A percentile compares a stretch with the other conserved stretches of the same genome.
These are phyloP conservation scores for Microtus oregoni DNA, from an alignment of 2,113 vertebrate species.

Conservation along the genomic window DNA sequence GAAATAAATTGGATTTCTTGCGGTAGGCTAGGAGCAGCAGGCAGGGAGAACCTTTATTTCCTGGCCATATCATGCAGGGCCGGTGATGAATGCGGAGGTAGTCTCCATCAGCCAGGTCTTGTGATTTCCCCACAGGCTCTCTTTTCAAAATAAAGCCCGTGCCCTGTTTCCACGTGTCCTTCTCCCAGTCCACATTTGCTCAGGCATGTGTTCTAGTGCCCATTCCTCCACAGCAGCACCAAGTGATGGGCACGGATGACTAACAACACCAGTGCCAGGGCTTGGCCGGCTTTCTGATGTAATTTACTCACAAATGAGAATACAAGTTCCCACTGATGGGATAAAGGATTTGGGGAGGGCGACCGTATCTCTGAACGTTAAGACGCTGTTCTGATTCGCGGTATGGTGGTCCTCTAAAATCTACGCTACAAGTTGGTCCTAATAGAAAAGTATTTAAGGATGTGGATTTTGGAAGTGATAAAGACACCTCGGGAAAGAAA, in stretches of 20 bases:
- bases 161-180: background rate
- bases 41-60: background rate
- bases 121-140: background rate
- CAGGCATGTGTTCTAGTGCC: background rate
- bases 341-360: background rate
- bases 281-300: background rate
- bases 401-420: background rate
- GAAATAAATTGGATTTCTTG: conserved; percentile 48
- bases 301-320: background rate
- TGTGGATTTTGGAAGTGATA: background rate
- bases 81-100: background rate
- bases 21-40: background rate
- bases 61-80: background rate
- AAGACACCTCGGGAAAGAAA: background rate
- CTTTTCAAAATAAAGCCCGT: background rate
- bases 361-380: background rate
- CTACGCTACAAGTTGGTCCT: background rate
- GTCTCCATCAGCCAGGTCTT: background rate
- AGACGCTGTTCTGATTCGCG: background rate
- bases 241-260: accelerated
- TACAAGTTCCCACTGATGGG: background rate
- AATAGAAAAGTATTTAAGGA: background rate
- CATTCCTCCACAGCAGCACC: background rate
- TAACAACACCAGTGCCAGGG: accelerated
- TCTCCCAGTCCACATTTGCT: background rate